Evolutionary conservation across 1,140 invertebrate genomes (phyloP).

Genomic region (Rhagoletis pomonella): DNA sequence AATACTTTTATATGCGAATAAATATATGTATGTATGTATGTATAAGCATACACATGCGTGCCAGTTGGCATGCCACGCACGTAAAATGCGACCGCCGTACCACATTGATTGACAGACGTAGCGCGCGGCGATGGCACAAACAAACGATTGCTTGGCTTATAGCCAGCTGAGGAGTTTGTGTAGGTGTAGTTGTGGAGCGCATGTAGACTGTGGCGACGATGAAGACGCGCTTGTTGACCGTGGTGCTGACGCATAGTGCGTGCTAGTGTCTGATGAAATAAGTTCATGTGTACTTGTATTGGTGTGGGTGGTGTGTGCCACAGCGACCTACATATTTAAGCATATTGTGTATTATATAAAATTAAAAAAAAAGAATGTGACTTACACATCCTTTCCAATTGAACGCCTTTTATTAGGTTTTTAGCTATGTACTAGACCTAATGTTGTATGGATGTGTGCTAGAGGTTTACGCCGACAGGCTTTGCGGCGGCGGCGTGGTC

Average conservation of each 20-base stretch:
- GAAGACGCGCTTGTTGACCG: neutral
- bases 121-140: neutral
- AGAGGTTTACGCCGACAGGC: no score
- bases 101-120: neutral
- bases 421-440: no score
- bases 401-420: neutral
- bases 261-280: neutral
- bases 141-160: neutral
- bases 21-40: neutral
- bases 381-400: neutral
- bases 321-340: conserved; percentile 20
- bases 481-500: no score
- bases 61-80: conserved; percentile 40
- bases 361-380: neutral
- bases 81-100: conserved; percentile 4
- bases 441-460: neutral
- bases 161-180: neutral
- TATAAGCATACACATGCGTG: neutral
- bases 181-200: no score
- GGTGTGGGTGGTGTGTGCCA: neutral
- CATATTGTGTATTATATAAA: neutral
- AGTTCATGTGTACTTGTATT: neutral
- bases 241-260: conserved; percentile 19
- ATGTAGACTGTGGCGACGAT: neutral
- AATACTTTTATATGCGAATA: neutral